A percentile compares a stretch with the other conserved stretches of the same genome.
Evolutionary conservation across 2,797 vertebrate genomes (phyloP).

Genomic region (Somateria mollissima): DNA sequence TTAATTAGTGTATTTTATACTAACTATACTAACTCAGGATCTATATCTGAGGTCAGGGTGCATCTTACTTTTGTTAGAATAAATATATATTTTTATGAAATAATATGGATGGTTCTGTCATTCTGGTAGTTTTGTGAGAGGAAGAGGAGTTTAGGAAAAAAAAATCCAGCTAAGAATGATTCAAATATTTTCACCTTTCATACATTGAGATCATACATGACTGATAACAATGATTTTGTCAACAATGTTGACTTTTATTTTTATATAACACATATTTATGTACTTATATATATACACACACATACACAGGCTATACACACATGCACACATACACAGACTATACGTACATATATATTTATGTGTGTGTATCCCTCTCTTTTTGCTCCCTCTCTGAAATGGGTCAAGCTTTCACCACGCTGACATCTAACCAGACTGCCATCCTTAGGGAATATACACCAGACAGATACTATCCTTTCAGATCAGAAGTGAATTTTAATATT

Average conservation of each 20-base stretch:
- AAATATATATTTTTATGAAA: background rate
- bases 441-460: background rate
- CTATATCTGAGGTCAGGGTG: background rate
- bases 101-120: background rate
- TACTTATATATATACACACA: background rate
- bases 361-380: background rate
- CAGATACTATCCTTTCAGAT: background rate
- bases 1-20: background rate
- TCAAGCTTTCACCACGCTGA: background rate
- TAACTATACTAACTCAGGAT: background rate
- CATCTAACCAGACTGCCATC: background rate
- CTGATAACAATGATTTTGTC: background rate
- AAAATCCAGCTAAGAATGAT: background rate
- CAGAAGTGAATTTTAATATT: slow-evolving; percentile 11
- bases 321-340: background rate
- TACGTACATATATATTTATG: too few species aligned
- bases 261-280: background rate
- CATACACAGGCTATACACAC: background rate
- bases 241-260: background rate
- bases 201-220: background rate
- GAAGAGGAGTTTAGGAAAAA: background rate
- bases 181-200: background rate
- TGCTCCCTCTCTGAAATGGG: background rate
- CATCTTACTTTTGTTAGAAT: background rate
- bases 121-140: background rate